These are phyloP conservation scores for Sebastes kiyomatsui DNA, from an alignment of 2,797 vertebrate species.

Conservation along the genomic window DNA sequence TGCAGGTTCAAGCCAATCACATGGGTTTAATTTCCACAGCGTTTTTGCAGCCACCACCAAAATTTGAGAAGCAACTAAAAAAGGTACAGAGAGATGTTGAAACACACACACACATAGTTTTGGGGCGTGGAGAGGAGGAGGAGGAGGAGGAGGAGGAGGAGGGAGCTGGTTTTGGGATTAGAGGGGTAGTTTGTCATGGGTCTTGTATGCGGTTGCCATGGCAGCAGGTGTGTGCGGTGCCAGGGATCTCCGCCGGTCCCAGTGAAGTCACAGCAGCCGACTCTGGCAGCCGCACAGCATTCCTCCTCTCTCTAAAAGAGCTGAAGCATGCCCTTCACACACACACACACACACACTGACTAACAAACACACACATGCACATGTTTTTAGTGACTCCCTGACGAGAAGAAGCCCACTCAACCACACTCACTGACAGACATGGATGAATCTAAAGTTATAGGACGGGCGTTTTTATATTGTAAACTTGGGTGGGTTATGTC, in stretches of 20 bases:
- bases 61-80: background rate
- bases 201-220: constrained; percentile 70
- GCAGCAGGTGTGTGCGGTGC: constrained; percentile 57
- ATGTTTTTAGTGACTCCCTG: background rate
- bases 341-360: constrained; percentile 4
- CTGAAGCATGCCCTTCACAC: constrained; percentile 34
- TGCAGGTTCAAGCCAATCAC: background rate
- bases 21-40: background rate
- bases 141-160: too few relatives aligned
- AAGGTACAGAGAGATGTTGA: background rate
- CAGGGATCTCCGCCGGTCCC: constrained; percentile 67
- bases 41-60: background rate
- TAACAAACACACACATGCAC: constrained; percentile 21
- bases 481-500: too few relatives aligned
- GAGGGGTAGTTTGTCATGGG: constrained; percentile 39
- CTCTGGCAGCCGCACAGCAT: constrained; percentile 65
- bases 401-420: background rate
- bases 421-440: background rate
- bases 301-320: constrained; percentile 56
- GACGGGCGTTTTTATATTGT: too few relatives aligned
- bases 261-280: constrained; percentile 68
- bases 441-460: too few relatives aligned
- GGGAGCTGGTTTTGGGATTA: background rate
- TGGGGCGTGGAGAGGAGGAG: background rate
- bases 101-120: background rate